Base-by-base conservation (phyloP, 2,888 invertebrate species). In the Pedicia rivosa region DNA sequence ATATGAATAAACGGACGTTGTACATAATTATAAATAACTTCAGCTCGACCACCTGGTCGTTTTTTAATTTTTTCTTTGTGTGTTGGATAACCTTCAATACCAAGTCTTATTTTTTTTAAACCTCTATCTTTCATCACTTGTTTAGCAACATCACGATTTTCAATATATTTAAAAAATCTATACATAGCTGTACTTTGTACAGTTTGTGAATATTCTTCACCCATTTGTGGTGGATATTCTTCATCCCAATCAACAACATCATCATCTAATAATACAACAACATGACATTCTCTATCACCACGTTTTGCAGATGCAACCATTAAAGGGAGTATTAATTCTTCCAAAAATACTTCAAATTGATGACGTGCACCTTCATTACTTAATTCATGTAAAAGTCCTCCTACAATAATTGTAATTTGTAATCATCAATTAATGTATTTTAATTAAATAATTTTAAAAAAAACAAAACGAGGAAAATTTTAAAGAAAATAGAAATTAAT, bases 221-320 rank as follows among this genome's bases (percentile, higher is more conserved):
- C 97, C 91, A 97, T 97, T 64, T 95, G 95, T 0, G 98, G 98
- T 0, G 98, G 98, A 61, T 91, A 97, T 57, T 97, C 87, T 53
- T 94, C 92, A 56, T 99, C 98, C 98, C 98, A 98, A 54, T 98
- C 98, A 20, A 78, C 78, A 1, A 74, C 75, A 60, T 99, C 98
- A 50, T 99, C 98, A 53, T 98, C 97, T 26, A 92, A 65, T 29
- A 98, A 66, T 4, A 92, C 88, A 15, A 97, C 95, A 41, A 98
- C 86, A 57, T 98, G 97, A 58, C 95, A 95, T 60, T 97, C 98
- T 6, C 95, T 68, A 61, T 99, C 98, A 1, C 98, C 98, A 38
- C 90, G 71, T 64, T 92, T 76, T 0, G 87, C 88, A 0, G 82
- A 83, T 45, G 79, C 80, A 24, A 98, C 97, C 94, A 99, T 94